Conservation (phyloP, 53 echinoderm and acorn worm species). For the Apostichopus leukothele region DNA sequence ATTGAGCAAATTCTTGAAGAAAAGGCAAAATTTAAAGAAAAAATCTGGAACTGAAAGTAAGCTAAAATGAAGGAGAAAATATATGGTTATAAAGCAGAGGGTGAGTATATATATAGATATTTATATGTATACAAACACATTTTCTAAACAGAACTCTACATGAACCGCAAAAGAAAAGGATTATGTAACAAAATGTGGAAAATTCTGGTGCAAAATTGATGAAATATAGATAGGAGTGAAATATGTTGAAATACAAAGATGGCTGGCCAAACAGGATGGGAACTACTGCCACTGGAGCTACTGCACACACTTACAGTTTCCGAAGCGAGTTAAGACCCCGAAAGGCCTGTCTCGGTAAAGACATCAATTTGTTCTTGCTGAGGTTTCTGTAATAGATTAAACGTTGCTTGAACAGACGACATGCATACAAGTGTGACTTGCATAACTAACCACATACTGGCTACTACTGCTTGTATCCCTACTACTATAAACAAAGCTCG, state of each 20-base stretch:
- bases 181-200: neutral
- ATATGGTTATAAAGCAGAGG: neutral
- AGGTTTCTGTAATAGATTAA: slow-evolving; percentile 45
- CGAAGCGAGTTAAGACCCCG: slow-evolving; percentile 33
- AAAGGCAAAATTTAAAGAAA: too few species aligned
- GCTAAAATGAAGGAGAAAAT: neutral
- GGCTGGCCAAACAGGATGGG: neutral
- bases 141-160: neutral
- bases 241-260: neutral
- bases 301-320: slow-evolving; percentile 45
- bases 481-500: neutral
- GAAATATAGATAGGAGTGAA: neutral
- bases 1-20: too few species aligned
- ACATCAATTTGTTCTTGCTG: slow-evolving; percentile 46
- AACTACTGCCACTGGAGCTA: slow-evolving; percentile 17
- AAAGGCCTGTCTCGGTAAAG: slow-evolving; percentile 46
- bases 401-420: slow-evolving; percentile 38
- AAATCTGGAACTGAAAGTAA: neutral
- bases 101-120: neutral
- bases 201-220: neutral
- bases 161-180: neutral
- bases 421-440: slow-evolving; percentile 16
- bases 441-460: neutral
- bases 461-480: neutral
- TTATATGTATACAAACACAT: neutral